Conservation (phyloP, 2,888 invertebrate genomes). For the Electrophaes corylata region DNA sequence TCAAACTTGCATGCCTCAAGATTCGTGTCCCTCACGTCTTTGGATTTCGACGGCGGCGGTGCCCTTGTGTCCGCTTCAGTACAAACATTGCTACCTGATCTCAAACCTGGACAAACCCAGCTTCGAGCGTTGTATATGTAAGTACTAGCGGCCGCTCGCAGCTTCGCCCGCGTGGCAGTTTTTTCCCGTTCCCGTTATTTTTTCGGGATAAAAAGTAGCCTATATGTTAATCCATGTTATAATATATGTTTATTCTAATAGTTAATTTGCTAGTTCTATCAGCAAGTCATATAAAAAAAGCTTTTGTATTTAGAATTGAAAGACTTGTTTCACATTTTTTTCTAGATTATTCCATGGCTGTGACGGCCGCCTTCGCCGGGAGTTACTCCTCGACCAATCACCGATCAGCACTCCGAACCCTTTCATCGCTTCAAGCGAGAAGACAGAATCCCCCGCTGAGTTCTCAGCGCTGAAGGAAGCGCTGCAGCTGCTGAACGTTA, state of each 20-base stretch:
- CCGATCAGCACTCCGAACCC: conserved; percentile 84
- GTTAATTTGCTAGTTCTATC: no score
- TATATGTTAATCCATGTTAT: no score
- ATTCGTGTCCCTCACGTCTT: conserved; percentile 95
- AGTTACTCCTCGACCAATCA: conserved; percentile 90
- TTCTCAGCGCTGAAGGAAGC: conserved; percentile 92
- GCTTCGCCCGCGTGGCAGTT: background rate
- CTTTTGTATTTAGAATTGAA: no score
- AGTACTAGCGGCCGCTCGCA: no score
- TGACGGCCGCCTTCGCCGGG: conserved; percentile 91
- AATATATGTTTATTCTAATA: no score
- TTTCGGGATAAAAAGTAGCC: no score
- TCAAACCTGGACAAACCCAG: conserved; percentile 83
- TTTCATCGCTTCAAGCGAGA: conserved; percentile 91
- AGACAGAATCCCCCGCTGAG: conserved; percentile 92
- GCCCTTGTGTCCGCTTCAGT: conserved; percentile 95
- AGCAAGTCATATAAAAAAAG: no score
- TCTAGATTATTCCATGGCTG: conserved; percentile 92
- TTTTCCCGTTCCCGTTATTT: no score
- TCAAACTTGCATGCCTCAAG: conserved; percentile 95
- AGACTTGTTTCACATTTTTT: no score
- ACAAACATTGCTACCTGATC: conserved; percentile 93
- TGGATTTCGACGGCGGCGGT: conserved; percentile 97
- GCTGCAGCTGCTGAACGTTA: conserved; percentile 89
- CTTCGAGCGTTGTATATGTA: conserved; percentile 80